Percentiles rank a stretch among this genome's conserved stretches.
Conservation (phyloP, 2,797 vertebrate species). For the Balearica regulorum region DNA sequence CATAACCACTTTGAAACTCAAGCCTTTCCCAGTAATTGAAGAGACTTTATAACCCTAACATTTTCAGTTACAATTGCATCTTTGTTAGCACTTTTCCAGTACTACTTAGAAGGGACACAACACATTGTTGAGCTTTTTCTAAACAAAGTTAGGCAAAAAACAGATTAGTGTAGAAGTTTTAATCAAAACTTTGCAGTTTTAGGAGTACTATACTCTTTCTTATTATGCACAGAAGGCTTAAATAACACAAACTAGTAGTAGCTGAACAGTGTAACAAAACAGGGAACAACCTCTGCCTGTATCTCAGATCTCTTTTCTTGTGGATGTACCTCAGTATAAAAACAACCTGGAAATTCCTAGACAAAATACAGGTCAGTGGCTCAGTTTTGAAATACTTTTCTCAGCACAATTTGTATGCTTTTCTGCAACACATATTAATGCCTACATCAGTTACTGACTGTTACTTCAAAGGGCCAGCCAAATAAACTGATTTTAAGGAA, state of each 20-base stretch:
- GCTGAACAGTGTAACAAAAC: not conserved
- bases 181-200: rapidly evolving
- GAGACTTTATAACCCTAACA: not conserved
- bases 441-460: not conserved
- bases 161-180: not conserved
- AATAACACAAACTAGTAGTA: not conserved
- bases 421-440: not conserved
- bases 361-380: not conserved
- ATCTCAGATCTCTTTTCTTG: not conserved
- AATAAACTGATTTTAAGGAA: not conserved
- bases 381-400: not conserved
- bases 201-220: not conserved
- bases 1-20: not conserved
- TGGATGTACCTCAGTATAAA: not conserved
- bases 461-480: not conserved
- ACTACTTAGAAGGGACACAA: not conserved
- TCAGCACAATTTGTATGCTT: not conserved
- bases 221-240: not conserved
- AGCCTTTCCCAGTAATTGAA: not conserved
- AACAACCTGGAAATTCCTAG: not conserved
- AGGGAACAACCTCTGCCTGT: not conserved
- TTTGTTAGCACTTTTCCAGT: not conserved
- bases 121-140: not conserved
- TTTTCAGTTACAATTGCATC: not conserved
- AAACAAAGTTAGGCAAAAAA: not conserved